Percentiles rank a stretch among this genome's conserved stretches.
Conservation (phyloP, 2,113 vertebrate species). For the Cynoglossus semilaevis region DNA sequence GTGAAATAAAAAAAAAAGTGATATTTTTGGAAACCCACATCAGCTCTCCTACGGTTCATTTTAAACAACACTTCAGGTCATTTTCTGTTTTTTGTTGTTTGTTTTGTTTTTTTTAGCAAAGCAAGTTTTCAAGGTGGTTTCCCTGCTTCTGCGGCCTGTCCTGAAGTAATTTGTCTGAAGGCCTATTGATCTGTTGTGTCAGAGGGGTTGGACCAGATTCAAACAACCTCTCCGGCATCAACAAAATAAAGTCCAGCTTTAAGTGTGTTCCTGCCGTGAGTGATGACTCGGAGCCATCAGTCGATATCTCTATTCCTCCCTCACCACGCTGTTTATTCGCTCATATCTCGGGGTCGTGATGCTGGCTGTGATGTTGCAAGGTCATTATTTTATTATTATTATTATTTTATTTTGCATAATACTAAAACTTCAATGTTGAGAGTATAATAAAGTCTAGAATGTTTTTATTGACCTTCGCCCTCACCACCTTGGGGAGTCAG, state of each 20-base stretch:
- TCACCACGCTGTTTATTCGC: not conserved
- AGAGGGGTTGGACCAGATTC: slow-evolving; percentile 1
- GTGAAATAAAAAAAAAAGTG: slow-evolving; percentile 61
- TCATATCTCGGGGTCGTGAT: not conserved
- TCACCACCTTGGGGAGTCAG: too few species aligned
- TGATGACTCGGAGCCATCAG: not conserved
- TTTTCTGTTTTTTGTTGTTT: too few species aligned
- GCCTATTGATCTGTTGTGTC: slow-evolving; percentile 8
- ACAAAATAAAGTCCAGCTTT: not conserved
- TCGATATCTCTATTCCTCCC: not conserved
- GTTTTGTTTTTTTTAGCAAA: not conserved
- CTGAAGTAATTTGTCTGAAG: slow-evolving; percentile 1
- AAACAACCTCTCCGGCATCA: not conserved
- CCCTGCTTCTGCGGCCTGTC: not conserved
- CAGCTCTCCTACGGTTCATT: slow-evolving; percentile 22
- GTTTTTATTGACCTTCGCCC: not conserved
- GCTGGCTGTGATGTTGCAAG: not conserved
- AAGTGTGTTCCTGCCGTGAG: not conserved
- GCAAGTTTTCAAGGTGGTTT: slow-evolving; percentile 4
- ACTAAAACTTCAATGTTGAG: not conserved
- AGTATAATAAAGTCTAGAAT: not conserved
- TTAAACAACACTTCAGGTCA: not conserved
- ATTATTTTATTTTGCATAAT: not conserved
- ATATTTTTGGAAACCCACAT: slow-evolving; percentile 72
- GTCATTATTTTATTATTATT: not conserved